Conservation (phyloP, 2,797 vertebrate genomes). For the Aldrovandia affinis region DNA sequence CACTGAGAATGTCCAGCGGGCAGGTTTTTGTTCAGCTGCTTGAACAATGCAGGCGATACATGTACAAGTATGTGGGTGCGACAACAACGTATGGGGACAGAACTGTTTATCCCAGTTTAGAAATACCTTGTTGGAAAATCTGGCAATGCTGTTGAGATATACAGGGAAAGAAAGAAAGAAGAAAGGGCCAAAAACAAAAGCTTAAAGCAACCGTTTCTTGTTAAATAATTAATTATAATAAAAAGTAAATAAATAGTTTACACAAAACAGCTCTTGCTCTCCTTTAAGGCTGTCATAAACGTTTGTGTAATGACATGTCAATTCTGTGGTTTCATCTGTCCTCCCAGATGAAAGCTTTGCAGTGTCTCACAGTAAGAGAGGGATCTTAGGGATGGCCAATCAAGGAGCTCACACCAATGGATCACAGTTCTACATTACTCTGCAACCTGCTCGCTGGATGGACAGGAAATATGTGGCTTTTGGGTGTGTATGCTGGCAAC, state of each 20-base stretch:
- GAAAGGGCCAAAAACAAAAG: not conserved
- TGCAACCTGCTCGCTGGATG: constrained; percentile 82
- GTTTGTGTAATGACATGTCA: not conserved
- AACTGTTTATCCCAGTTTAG: not conserved
- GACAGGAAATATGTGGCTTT: constrained; percentile 87
- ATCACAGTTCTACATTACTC: constrained; percentile 89
- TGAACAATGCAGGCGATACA: not conserved
- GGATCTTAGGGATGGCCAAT: constrained; percentile 85
- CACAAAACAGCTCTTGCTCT: not conserved
- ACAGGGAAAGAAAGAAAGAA: not conserved
- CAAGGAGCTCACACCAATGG: constrained; percentile 83
- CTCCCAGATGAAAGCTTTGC: constrained; percentile 86
- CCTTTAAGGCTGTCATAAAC: not conserved
- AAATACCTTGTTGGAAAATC: not conserved
- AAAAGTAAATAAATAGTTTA: not conserved
- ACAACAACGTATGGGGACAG: not conserved
- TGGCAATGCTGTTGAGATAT: not conserved
- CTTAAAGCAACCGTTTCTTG: not conserved
- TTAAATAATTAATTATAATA: not conserved
- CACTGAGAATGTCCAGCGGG: not conserved
- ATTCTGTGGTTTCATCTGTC: not conserved
- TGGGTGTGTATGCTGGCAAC: constrained; percentile 75
- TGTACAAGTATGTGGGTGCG: not conserved
- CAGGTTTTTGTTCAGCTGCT: not conserved
- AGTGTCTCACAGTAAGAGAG: constrained; percentile 78